phyloP scores from a whole-genome alignment of 2,888 invertebrate species.

The Lasioglossum oenotherae region DNA sequence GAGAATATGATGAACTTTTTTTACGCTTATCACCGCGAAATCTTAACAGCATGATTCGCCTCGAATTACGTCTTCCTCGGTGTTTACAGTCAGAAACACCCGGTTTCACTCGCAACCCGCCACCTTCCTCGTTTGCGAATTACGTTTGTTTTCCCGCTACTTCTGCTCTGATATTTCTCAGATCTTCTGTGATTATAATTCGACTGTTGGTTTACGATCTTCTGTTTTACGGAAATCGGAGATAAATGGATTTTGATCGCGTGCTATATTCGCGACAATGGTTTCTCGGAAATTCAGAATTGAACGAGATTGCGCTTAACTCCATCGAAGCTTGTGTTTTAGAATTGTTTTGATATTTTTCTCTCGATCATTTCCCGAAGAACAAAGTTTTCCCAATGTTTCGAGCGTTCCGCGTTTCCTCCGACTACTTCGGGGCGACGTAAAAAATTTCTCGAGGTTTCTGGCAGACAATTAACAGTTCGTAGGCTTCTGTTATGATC shows the following conservation, averaged over 20 bases:
- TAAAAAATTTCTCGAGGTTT: no score
- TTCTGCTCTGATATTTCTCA: neutral
- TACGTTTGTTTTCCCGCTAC: neutral
- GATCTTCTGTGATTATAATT: neutral
- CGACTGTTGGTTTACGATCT: neutral
- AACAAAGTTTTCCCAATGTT: no score
- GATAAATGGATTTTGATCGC: neutral
- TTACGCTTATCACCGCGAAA: neutral
- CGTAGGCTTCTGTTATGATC: neutral
- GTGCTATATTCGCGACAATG: neutral
- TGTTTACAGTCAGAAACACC: neutral
- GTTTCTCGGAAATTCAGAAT: neutral
- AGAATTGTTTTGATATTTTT: neutral
- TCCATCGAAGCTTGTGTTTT: neutral
- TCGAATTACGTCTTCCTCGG: neutral
- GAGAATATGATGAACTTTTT: neutral
- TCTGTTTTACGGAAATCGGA: neutral
- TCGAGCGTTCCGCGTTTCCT: no score
- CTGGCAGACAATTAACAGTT: neutral
- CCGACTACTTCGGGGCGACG: no score
- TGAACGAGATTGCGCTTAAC: neutral
- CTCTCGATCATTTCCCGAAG: no score
- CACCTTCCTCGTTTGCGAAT: neutral
- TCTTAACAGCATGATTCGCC: neutral
- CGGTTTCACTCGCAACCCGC: neutral